phyloP scores from a whole-genome alignment of 2,888 invertebrate genomes.

The Nebria salina region DNA sequence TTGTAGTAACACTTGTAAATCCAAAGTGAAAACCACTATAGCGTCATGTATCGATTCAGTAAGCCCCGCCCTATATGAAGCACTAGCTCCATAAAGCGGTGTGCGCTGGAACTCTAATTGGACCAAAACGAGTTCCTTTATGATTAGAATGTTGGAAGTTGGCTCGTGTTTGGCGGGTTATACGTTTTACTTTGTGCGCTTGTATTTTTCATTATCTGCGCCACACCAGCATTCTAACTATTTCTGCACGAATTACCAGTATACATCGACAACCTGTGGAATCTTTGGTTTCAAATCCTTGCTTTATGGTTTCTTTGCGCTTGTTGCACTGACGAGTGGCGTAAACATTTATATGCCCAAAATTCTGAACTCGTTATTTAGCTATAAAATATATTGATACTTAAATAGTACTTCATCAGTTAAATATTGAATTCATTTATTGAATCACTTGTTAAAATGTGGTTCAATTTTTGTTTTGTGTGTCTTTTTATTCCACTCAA shows the following conservation, averaged over 20 bases:
- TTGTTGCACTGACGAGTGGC: background rate
- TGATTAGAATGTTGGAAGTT: background rate
- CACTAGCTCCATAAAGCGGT: background rate
- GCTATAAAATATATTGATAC: too few relatives aligned
- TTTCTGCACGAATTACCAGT: background rate
- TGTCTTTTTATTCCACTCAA: too few relatives aligned
- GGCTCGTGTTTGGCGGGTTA: background rate
- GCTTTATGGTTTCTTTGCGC: background rate
- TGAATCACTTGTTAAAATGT: too few relatives aligned
- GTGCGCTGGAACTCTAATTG: background rate
- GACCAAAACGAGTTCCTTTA: background rate
- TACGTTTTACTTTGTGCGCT: background rate
- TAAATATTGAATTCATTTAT: too few relatives aligned
- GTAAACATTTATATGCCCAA: too few relatives aligned
- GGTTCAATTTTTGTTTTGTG: too few relatives aligned
- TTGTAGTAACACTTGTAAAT: too few relatives aligned
- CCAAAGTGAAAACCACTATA: background rate
- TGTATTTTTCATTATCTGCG: background rate
- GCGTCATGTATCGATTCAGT: background rate
- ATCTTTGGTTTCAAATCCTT: background rate
- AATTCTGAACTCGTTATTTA: too few relatives aligned
- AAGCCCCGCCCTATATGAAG: background rate
- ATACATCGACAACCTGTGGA: background rate
- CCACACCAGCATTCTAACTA: background rate
- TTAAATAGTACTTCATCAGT: too few relatives aligned